A percentile compares a stretch with the other conserved stretches of the same genome.
Evolutionary conservation across 23 tunicate species (phyloP).

Genomic region (Halocynthia aurantium): DNA sequence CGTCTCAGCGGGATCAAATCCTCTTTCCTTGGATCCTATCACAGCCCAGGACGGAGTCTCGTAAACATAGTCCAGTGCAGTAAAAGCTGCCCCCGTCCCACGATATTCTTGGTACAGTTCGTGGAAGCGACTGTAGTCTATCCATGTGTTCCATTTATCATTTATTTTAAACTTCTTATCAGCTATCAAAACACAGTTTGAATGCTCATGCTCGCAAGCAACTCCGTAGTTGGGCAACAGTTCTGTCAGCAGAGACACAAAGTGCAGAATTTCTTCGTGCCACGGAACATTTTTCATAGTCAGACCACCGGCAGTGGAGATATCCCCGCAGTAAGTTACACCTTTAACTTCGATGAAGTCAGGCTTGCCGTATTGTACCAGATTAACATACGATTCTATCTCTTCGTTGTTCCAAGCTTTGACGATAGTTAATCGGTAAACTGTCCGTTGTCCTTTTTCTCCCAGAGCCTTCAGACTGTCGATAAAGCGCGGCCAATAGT

Average conservation of each 20-base stretch:
- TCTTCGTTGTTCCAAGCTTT: slow-evolving; percentile 93
- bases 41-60: slow-evolving; percentile 82
- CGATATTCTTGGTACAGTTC: slow-evolving; percentile 61
- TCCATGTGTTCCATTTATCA: slow-evolving; percentile 85
- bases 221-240: slow-evolving; percentile 63
- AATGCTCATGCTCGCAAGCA: slow-evolving; percentile 97
- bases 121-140: slow-evolving; percentile 66
- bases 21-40: slow-evolving; percentile 66
- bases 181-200: slow-evolving; percentile 94
- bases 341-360: slow-evolving; percentile 97
- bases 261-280: slow-evolving; percentile 93
- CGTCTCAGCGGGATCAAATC: slow-evolving; percentile 81
- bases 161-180: slow-evolving; percentile 32
- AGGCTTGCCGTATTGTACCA: slow-evolving; percentile 75
- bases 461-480: slow-evolving; percentile 82
- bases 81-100: slow-evolving; percentile 46
- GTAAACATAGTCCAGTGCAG: slow-evolving; percentile 60
- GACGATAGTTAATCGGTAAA: slow-evolving; percentile 86
- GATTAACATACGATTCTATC: slow-evolving; percentile 71
- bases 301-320: slow-evolving; percentile 74
- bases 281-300: slow-evolving; percentile 96
- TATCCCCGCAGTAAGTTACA: slow-evolving; percentile 95
- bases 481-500: slow-evolving; percentile 94
- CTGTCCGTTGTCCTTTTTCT: slow-evolving; percentile 93
- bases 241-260: slow-evolving; percentile 47